Evolutionary conservation across 1,140 invertebrate species (phyloP), one percentile per base, ranked within the genome.

Genomic region (Musca domestica): DNA sequence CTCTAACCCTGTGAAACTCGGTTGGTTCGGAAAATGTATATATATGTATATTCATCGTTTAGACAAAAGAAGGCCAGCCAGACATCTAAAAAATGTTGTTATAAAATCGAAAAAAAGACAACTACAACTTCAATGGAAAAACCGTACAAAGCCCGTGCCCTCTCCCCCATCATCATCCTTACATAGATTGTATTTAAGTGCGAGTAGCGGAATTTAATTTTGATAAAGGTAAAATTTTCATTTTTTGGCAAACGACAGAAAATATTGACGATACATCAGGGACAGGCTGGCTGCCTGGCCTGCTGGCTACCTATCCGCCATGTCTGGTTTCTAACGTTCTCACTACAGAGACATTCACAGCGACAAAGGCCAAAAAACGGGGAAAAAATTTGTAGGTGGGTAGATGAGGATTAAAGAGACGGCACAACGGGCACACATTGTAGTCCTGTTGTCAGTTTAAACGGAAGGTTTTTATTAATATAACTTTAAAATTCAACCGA

Each of bases 231-330:
- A 79, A 74, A 67, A 69, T 69, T 54, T 69, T 69, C 67, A 69
- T 69, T 71, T 30, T 41, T 71, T 63, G 67, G 52, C 64, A 27
- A 70, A 64, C 64, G 65, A 69, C n/a, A n/a, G n/a, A 68, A 68
- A 78, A 79, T 79, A 79, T 79, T 79, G 77, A 74, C 75, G 75
- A 77, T 77, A 74, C 75, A 74, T 78, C 71, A 71, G 71, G 66
- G 68, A 73, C 67, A 68, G 19, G 27, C 9, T 23, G 17, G 54
- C 34, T 41, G 10, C 5, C 34, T 41, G 19, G 27, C 9, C n/a
- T 10, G 54, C 34, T 41, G 10, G 5, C 34, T 41, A 41, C 2
- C 34, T 41, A 41, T 41, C 34, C 27, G 3, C 27, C 9, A 12
- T 41, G 34, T 41, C 34, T 41, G 34, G 34, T 10, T 41, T 10